Evolutionary conservation across 2,888 invertebrate species (phyloP).

Genomic region (Oasisia sp.): DNA sequence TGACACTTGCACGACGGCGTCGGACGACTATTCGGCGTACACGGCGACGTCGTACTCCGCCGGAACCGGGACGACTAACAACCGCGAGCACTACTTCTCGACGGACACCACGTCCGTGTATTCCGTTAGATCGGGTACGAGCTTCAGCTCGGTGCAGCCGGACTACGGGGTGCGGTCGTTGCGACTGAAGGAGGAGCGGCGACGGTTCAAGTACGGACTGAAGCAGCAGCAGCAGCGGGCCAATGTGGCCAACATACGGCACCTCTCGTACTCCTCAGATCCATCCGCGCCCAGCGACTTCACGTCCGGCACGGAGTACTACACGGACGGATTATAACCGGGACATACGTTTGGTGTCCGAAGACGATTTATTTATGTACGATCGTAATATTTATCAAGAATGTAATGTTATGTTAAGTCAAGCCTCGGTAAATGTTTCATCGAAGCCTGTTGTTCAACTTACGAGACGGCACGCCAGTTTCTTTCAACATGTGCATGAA

Average conservation of each 20-base stretch:
- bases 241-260: neutral
- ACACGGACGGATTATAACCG: neutral
- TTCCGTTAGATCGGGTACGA: slow-evolving; percentile 12
- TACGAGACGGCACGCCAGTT: neutral
- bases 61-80: neutral
- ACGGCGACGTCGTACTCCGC: neutral
- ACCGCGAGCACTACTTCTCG: neutral
- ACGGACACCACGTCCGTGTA: neutral
- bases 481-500: neutral
- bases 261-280: neutral
- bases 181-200: neutral
- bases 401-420: neutral
- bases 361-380: neutral
- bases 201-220: neutral
- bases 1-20: neutral
- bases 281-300: slow-evolving; percentile 1
- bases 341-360: neutral
- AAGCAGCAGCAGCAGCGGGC: neutral
- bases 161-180: neutral
- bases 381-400: neutral
- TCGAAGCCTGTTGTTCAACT: neutral
- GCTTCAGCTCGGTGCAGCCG: slow-evolving; percentile 3
- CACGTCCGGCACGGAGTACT: neutral
- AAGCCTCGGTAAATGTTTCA: neutral
- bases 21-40: neutral